These are phyloP conservation scores for Reticulitermes speratus DNA, from an alignment of 1,140 invertebrate genomes.

Conservation along the genomic window DNA sequence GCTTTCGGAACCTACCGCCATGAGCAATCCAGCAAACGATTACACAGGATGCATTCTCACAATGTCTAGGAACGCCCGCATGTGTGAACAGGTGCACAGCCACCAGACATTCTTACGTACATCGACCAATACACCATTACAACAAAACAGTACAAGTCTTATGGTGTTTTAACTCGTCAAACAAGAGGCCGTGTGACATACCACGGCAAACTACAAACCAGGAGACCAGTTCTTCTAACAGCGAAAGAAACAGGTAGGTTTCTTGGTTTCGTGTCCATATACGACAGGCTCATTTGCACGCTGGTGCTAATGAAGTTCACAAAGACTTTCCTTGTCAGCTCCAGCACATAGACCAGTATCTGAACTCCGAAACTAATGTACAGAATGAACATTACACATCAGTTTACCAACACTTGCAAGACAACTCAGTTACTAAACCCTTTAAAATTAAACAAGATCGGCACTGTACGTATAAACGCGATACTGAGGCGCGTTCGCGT, in stretches of 20 bases:
- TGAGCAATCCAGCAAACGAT: background rate
- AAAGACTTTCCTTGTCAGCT: background rate
- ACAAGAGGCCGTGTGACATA: background rate
- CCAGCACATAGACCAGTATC: too few species aligned
- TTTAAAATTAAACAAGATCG: too few species aligned
- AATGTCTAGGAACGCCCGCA: background rate
- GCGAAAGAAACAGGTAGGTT: background rate
- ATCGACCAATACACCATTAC: background rate
- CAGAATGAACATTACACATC: too few species aligned
- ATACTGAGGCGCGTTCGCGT: too few species aligned
- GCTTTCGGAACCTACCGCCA: too few species aligned
- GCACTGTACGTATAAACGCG: too few species aligned
- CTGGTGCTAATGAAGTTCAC: background rate
- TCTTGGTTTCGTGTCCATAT: too few species aligned
- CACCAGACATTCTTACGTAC: background rate
- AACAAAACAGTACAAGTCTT: background rate
- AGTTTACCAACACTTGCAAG: too few species aligned
- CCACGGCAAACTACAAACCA: background rate
- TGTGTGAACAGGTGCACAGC: background rate
- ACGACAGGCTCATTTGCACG: background rate
- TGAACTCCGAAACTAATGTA: too few species aligned
- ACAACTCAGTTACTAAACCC: too few species aligned
- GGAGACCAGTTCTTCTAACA: background rate
- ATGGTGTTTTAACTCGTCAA: too few species aligned
- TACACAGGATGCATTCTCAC: background rate